Evolutionary conservation across 2,113 vertebrate genomes (phyloP).

Genomic region (Macrotus californicus): DNA sequence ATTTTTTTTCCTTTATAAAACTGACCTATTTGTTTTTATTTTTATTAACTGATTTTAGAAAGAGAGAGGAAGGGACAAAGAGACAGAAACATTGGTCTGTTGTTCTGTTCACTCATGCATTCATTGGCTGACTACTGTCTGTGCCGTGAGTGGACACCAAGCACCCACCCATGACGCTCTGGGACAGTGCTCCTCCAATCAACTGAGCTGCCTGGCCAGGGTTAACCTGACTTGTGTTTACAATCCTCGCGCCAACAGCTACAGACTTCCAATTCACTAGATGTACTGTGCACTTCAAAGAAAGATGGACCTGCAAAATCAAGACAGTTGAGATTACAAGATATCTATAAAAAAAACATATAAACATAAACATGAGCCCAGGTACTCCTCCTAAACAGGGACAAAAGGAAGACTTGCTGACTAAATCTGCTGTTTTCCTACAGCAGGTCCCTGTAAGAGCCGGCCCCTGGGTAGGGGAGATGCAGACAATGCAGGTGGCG

Average conservation of each 20-base stretch:
- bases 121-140: too few relatives aligned
- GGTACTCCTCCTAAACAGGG: not conserved
- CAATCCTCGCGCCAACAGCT: not conserved
- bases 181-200: too few relatives aligned
- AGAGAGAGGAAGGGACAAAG: too few relatives aligned
- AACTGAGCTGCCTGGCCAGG: too few relatives aligned
- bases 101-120: too few relatives aligned
- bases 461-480: too few relatives aligned
- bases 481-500: rapidly evolving
- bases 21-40: not conserved
- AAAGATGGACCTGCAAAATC: not conserved
- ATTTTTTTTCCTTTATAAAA: not conserved
- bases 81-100: too few relatives aligned
- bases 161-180: too few relatives aligned
- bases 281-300: not conserved
- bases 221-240: not conserved
- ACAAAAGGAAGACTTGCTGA: not conserved
- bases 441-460: not conserved
- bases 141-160: too few relatives aligned
- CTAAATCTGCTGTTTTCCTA: not conserved
- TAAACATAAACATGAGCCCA: not conserved
- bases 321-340: not conserved
- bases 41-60: too few relatives aligned
- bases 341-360: not conserved
- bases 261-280: not conserved